A percentile compares a stretch with the other conserved stretches of the same genome.
Evolutionary conservation across 2,797 vertebrate species (phyloP).

Genomic region (Thripadectes ignobilis): DNA sequence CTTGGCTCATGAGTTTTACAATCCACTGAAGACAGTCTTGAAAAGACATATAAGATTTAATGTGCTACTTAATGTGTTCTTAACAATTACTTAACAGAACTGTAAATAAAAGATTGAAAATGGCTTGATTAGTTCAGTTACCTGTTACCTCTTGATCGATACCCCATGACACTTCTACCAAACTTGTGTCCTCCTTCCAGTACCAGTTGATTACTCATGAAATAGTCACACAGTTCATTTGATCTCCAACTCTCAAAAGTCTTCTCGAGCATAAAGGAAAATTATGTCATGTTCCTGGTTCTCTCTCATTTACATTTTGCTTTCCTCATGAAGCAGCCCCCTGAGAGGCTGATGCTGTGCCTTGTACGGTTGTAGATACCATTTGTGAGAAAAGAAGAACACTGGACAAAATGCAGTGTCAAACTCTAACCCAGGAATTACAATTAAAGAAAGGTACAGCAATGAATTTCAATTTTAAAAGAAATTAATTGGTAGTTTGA

Average conservation of each 20-base stretch:
- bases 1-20: background rate
- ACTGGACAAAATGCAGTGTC: background rate
- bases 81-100: background rate
- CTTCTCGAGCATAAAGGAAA: background rate
- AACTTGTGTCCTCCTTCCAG: background rate
- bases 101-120: background rate
- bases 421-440: background rate
- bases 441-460: background rate
- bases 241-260: background rate
- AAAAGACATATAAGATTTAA: background rate
- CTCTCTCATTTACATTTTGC: background rate
- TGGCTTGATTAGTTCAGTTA: background rate
- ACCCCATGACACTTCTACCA: background rate
- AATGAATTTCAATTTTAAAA: background rate
- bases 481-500: background rate
- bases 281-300: background rate
- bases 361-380: accelerated
- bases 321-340: background rate
- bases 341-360: background rate
- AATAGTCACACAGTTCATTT: background rate
- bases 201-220: background rate
- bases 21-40: accelerated
- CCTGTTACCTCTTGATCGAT: accelerated
- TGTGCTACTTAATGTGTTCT: background rate
- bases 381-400: background rate